phyloP scores from a whole-genome alignment of 2,888 invertebrate species.

The Griposia aprilina region DNA sequence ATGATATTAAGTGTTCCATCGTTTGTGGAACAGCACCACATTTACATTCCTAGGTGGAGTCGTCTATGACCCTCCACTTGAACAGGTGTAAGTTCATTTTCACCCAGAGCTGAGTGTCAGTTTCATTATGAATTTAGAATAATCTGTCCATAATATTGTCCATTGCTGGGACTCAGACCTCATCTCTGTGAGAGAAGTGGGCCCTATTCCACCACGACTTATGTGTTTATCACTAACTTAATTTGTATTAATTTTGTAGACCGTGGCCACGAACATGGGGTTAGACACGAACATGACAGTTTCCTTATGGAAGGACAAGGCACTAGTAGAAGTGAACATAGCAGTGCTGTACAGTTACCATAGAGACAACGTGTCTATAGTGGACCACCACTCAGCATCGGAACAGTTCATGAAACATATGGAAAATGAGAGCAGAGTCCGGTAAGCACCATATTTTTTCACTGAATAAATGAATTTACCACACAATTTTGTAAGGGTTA shows the following conservation, averaged over 20 bases:
- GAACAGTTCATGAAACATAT: conserved; percentile 98
- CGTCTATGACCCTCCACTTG: background rate
- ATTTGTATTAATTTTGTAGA: conserved; percentile 55
- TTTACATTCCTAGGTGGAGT: background rate
- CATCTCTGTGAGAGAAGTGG: background rate
- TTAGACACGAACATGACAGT: conserved; percentile 96
- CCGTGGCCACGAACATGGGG: conserved; percentile 95
- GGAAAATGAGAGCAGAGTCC: conserved; percentile 95
- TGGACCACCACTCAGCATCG: conserved; percentile 98
- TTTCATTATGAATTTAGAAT: background rate
- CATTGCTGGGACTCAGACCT: background rate
- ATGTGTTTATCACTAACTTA: background rate
- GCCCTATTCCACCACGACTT: background rate
- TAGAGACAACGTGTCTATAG: conserved; percentile 96
- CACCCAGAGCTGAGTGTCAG: background rate
- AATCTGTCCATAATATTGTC: background rate
- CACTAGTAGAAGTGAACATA: conserved; percentile 96
- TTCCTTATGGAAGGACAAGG: conserved; percentile 98
- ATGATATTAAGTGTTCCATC: background rate
- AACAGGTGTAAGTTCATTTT: background rate
- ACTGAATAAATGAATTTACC: background rate
- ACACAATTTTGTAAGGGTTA: background rate
- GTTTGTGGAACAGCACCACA: background rate
- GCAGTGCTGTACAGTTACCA: conserved; percentile 97
- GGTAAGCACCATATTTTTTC: conserved; percentile 82